Conservation (phyloP, 2,797 vertebrate genomes). For the Bryconaethiops microstoma region DNA sequence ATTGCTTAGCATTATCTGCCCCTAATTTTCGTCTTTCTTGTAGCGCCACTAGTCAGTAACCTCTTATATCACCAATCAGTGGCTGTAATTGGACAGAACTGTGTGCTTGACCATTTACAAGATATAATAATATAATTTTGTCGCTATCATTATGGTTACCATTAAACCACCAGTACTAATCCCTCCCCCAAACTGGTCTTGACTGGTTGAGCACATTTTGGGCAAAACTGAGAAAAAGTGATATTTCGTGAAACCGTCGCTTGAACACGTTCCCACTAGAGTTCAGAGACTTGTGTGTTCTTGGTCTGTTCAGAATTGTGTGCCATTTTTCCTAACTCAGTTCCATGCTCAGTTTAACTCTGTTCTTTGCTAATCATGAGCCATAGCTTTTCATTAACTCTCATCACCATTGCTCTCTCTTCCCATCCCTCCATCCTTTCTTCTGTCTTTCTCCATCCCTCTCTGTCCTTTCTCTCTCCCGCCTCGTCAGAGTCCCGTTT, state of each 20-base stretch:
- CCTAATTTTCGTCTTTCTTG: too few species aligned
- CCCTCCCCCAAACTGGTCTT: too few species aligned
- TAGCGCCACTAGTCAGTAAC: too few species aligned
- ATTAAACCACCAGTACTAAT: too few species aligned
- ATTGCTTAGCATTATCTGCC: too few species aligned
- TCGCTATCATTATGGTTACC: too few species aligned
- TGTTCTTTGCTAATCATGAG: slow-evolving; percentile 63
- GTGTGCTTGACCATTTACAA: too few species aligned
- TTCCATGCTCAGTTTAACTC: slow-evolving; percentile 41
- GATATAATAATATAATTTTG: too few species aligned
- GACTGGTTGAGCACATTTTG: neutral
- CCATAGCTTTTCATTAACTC: slow-evolving; percentile 67
- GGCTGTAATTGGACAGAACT: too few species aligned
- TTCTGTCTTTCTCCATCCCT: slow-evolving; percentile 64
- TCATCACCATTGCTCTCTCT: slow-evolving; percentile 73
- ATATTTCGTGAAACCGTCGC: neutral
- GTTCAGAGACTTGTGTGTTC: slow-evolving; percentile 5
- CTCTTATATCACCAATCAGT: too few species aligned
- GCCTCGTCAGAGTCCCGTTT: slow-evolving; percentile 83
- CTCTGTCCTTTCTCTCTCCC: slow-evolving; percentile 67
- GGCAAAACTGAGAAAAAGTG: neutral
- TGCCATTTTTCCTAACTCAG: slow-evolving; percentile 39
- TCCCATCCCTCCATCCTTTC: slow-evolving; percentile 63
- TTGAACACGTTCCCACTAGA: neutral
- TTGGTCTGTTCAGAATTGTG: slow-evolving; percentile 8